A percentile compares a stretch with the other conserved stretches of the same genome.
Evolutionary conservation across 2,113 vertebrate genomes (phyloP).

Genomic region (Solea senegalensis): DNA sequence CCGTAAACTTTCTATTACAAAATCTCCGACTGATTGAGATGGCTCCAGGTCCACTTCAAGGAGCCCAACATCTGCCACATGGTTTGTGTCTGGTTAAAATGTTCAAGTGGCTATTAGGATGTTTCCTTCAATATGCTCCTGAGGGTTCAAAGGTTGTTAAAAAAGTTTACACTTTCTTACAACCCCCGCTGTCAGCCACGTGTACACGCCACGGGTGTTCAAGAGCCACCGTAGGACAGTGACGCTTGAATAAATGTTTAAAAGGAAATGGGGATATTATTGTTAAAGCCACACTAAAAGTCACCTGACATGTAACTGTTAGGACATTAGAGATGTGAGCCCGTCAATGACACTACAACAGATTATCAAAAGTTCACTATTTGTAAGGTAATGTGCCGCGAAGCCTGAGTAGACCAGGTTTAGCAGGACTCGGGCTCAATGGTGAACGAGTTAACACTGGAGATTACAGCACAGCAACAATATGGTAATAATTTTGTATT

Average conservation of each 20-base stretch:
- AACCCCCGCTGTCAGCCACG: constrained; percentile 44
- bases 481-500: too few species aligned
- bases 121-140: constrained; percentile 69
- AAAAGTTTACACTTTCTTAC: constrained; percentile 63
- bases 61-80: constrained; percentile 27
- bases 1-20: not conserved
- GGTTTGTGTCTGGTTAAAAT: constrained; percentile 71
- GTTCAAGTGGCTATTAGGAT: constrained; percentile 74
- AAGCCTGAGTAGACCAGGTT: not conserved
- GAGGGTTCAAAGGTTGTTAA: constrained; percentile 64
- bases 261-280: not conserved
- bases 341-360: not conserved
- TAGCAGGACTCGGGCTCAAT: not conserved
- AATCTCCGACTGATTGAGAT: constrained; percentile 10
- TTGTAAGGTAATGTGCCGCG: not conserved
- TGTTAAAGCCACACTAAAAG: not conserved
- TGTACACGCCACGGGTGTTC: constrained; percentile 28
- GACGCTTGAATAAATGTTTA: constrained; percentile 49
- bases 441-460: not conserved
- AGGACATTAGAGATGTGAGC: not conserved
- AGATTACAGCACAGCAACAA: too few species aligned
- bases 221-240: constrained; percentile 13
- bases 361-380: not conserved
- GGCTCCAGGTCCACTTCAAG: constrained; percentile 1
- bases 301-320: not conserved